A percentile compares a stretch with the other conserved stretches of the same genome.
These are phyloP conservation scores for Orcinus orca DNA, from an alignment of 2,113 vertebrate genomes.

Conservation along the genomic window DNA sequence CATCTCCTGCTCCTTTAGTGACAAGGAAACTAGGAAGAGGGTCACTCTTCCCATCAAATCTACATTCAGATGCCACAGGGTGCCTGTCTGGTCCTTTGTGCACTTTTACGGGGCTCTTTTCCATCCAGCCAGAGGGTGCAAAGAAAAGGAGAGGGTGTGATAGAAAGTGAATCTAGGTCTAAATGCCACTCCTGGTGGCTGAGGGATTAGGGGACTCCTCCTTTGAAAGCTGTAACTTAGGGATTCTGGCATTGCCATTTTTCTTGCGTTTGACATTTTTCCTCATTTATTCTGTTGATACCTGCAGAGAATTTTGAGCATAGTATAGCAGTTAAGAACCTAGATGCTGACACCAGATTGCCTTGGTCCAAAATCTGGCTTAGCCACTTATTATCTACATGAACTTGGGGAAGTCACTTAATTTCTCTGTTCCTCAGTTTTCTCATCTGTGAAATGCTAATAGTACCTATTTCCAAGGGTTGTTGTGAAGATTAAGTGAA, in stretches of 20 bases:
- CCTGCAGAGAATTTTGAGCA: not conserved
- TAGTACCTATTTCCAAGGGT: not conserved
- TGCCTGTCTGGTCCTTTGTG: not conserved
- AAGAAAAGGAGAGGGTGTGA: not conserved
- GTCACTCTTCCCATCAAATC: not conserved
- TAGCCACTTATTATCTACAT: not conserved
- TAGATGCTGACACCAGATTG: not conserved
- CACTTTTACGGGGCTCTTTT: not conserved
- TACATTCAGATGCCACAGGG: not conserved
- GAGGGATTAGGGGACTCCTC: not conserved
- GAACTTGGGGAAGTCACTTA: not conserved
- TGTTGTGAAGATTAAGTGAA: not conserved
- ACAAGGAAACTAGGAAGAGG: not conserved
- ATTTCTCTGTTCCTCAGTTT: slow-evolving; percentile 24
- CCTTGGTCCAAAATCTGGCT: not conserved
- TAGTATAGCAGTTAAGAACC: not conserved
- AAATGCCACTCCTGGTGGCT: not conserved
- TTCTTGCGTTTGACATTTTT: not conserved
- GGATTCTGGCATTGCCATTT: not conserved
- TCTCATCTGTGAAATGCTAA: not conserved
- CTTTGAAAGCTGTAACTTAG: not conserved
- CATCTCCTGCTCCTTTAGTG: not conserved
- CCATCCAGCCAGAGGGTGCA: not conserved
- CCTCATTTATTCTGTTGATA: slow-evolving; percentile 24
- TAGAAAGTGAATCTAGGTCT: not conserved